Percentiles rank a stretch among this genome's conserved stretches.
Evolutionary conservation across 2,113 vertebrate species (phyloP).

Genomic region (Psittacula cyanocephala): DNA sequence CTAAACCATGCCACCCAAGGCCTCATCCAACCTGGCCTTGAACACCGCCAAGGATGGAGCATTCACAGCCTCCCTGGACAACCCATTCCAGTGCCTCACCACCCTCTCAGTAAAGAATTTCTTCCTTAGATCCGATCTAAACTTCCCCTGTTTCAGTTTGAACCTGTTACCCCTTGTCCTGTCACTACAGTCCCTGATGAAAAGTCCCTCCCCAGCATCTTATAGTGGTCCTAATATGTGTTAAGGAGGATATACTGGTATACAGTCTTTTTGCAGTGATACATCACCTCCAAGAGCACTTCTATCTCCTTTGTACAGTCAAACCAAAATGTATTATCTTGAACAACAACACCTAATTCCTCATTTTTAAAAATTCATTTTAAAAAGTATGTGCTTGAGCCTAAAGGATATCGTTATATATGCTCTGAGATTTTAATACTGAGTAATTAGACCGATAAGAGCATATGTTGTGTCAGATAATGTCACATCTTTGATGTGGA

Average conservation of each 20-base stretch:
- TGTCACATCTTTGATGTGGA: not conserved
- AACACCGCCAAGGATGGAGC: too few species aligned
- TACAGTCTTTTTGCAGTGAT: not conserved
- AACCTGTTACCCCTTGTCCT: too few species aligned
- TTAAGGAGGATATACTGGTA: not conserved
- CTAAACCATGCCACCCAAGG: too few species aligned
- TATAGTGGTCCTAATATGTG: not conserved
- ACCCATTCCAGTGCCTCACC: too few species aligned
- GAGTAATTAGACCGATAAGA: slow-evolving; percentile 7
- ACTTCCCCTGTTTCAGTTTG: too few species aligned
- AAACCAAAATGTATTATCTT: slow-evolving; percentile 4
- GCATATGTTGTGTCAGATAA: slow-evolving; percentile 1
- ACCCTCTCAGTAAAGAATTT: too few species aligned
- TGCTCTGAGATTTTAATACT: not conserved
- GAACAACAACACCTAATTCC: slow-evolving; percentile 44
- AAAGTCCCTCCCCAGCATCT: too few species aligned
- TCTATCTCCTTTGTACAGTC: slow-evolving; percentile 7
- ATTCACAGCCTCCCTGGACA: too few species aligned
- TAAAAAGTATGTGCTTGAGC: not conserved
- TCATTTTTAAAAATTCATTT: slow-evolving; percentile 33
- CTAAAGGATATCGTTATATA: slow-evolving; percentile 21
- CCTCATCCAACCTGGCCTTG: too few species aligned
- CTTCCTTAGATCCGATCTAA: too few species aligned
- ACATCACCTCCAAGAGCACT: not conserved
- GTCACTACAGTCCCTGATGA: too few species aligned